Base-by-base conservation (phyloP, 2,888 invertebrate species). In the Agapetus fuscipes region DNA sequence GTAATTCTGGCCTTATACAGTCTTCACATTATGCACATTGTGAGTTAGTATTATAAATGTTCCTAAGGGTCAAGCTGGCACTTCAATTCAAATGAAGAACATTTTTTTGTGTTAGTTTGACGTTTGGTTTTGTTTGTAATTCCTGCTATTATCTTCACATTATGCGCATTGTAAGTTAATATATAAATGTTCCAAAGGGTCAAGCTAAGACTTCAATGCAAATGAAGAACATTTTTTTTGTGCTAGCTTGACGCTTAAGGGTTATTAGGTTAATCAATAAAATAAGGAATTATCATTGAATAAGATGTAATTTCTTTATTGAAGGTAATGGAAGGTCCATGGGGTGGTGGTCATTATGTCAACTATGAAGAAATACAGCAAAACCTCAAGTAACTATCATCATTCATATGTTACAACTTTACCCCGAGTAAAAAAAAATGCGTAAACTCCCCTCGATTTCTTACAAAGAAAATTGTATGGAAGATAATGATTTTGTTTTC, bases 301-400 rank as follows among this genome's bases (percentile, higher is more conserved):
- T 9, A n/a, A n/a, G n/a, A n/a, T n/a, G 29, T 39, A 30, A 43
- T 46, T 44, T 37, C 28, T 43, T 33, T 53, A 33, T 43, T 52
- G 43, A 56, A 68, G 64, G 58, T 57, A 26, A 62, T 67, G 59
- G 69, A 70, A 49, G 65, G 66, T 49, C 67, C 69, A 3, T 70
- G 68, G 67, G 69, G 69, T 24, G 59, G 64, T 29, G 69, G 69
- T 3, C 86, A 88, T 58, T 87, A 87, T 59, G 84, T 84, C 48
- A 88, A 88, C 61, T 86, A 85, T 53, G 83, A 86, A 57, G 87
- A 88, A 63, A 77, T 88, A 53, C 85, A 86, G 61, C 83, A 80
- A 54, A 85, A 86, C 59, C 68, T 86, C 52, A 85, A 83, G 86
- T 85, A 67, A 77, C 73, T 64, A 43, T 39, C 39, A 34, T 48